phyloP scores from a whole-genome alignment of 2,113 vertebrate species.

The Pterophyllum scalare region DNA sequence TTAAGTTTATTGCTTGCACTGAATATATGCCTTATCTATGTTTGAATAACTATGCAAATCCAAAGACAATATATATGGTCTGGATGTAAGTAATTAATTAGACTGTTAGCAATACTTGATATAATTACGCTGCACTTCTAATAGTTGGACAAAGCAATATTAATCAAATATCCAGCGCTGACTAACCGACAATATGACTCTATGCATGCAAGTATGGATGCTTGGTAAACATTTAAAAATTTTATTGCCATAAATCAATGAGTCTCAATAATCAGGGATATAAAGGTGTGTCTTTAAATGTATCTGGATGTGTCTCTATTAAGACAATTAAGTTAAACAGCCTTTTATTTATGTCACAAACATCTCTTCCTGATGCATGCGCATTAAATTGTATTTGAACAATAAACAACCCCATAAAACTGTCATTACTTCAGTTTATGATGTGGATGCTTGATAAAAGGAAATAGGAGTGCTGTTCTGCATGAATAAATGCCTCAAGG shows the following conservation, averaged over 20 bases:
- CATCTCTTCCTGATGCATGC: slow-evolving; percentile 19
- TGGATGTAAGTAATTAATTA: background rate
- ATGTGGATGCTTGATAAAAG: slow-evolving; percentile 9
- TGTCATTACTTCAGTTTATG: background rate
- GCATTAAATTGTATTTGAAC: slow-evolving; percentile 30
- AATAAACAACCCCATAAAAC: slow-evolving; percentile 38
- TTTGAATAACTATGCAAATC: slow-evolving; percentile 72
- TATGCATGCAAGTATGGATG: slow-evolving; percentile 46
- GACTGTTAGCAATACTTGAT: slow-evolving; percentile 45
- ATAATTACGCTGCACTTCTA: background rate
- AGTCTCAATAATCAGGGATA: slow-evolving; percentile 45
- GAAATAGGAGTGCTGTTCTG: slow-evolving; percentile 26
- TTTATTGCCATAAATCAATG: slow-evolving; percentile 17
- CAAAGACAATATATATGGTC: background rate
- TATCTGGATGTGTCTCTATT: slow-evolving; percentile 1
- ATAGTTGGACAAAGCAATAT: slow-evolving; percentile 53
- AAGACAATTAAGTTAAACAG: background rate
- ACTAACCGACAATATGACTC: background rate
- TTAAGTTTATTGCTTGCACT: slow-evolving; percentile 26
- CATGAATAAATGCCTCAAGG: slow-evolving; percentile 1
- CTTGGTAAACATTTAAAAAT: slow-evolving; percentile 13
- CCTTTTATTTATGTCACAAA: slow-evolving; percentile 6
- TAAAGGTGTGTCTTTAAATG: background rate
- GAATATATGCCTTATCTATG: slow-evolving; percentile 46
- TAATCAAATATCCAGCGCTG: slow-evolving; percentile 25